These are phyloP conservation scores for Syngnathus floridae DNA, from an alignment of 2,113 vertebrate species.

Conservation along the genomic window DNA sequence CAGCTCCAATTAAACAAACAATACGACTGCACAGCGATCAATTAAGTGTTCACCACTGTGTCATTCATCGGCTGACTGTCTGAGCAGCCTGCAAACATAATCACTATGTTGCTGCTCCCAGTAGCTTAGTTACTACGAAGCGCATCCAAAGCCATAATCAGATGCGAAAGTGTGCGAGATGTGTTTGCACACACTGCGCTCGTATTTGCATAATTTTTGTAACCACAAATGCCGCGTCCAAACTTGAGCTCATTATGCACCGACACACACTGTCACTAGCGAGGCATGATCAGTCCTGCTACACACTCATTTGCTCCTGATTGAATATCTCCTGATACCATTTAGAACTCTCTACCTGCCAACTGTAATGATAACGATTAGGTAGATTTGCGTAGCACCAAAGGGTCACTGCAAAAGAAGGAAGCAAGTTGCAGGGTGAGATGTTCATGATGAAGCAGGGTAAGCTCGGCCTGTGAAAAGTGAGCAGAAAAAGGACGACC, in stretches of 20 bases:
- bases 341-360: constrained; percentile 27
- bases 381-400: neutral
- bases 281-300: neutral
- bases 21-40: neutral
- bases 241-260: constrained; percentile 6
- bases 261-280: neutral
- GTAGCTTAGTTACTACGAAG: neutral
- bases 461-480: constrained; percentile 3
- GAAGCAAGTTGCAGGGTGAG: neutral
- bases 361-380: constrained; percentile 5
- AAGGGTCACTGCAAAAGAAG: neutral
- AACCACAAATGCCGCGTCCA: constrained; percentile 5
- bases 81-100: neutral
- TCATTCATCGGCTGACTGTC: neutral
- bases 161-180: neutral
- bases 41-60: constrained; percentile 2
- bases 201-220: constrained; percentile 16
- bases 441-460: constrained; percentile 11
- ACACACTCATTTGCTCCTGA: constrained; percentile 11
- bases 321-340: constrained; percentile 31
- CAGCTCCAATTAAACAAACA: neutral
- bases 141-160: neutral
- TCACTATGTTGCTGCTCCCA: constrained; percentile 1
- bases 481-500: neutral
- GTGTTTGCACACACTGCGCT: constrained; percentile 6